Conservation (phyloP, 1,140 invertebrate genomes). For the Tetramorium parvispinum region DNA sequence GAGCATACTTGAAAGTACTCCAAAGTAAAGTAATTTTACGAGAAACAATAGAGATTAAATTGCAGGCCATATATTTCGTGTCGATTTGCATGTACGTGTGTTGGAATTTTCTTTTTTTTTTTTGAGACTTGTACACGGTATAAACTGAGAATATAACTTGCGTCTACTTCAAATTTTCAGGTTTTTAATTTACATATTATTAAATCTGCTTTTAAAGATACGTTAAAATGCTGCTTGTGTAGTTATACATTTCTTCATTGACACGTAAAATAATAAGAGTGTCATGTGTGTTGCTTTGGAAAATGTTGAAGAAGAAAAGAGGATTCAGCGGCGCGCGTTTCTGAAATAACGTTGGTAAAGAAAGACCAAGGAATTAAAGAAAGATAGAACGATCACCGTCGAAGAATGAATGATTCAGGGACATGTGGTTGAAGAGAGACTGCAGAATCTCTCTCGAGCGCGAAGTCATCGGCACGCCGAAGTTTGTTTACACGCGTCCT, state of each 20-base stretch:
- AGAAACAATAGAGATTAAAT: background rate
- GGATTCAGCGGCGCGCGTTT: background rate
- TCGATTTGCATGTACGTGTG: background rate
- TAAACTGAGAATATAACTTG: background rate
- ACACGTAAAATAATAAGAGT: background rate
- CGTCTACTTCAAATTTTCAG: background rate
- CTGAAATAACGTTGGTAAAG: conserved; percentile 1
- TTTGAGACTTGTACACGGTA: background rate
- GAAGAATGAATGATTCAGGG: conserved; percentile 7
- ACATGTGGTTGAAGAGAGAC: background rate
- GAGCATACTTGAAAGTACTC: background rate
- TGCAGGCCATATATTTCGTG: conserved; percentile 13
- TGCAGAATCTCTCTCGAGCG: background rate
- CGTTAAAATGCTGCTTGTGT: background rate
- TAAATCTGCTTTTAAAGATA: background rate
- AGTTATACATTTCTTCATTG: background rate
- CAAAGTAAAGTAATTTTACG: conserved; percentile 3
- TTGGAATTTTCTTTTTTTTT: background rate
- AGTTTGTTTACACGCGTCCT: conserved; percentile 35
- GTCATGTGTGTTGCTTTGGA: background rate
- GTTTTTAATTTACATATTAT: background rate
- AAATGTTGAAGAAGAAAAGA: background rate
- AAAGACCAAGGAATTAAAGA: background rate
- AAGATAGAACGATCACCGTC: background rate
- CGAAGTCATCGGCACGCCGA: conserved; percentile 23